A percentile compares a stretch with the other conserved stretches of the same genome.
Evolutionary conservation across 1,140 invertebrate species (phyloP).

Genomic region (Trichonephila inaurata): DNA sequence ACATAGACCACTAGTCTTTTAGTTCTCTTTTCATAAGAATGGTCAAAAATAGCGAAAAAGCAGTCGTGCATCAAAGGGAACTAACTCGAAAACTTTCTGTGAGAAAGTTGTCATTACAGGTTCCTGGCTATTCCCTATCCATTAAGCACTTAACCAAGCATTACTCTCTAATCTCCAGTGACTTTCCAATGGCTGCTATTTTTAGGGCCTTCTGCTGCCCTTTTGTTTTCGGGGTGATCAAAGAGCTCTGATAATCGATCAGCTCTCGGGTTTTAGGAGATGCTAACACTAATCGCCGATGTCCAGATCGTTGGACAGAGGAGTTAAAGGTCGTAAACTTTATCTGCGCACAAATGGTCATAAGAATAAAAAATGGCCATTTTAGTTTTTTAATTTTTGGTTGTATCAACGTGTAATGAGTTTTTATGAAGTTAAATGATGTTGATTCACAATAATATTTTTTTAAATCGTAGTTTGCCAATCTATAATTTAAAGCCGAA

Average conservation of each 20-base stretch:
- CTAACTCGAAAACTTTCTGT: slow-evolving; percentile 14
- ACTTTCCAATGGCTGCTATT: neutral
- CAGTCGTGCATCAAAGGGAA: neutral
- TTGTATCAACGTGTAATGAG: too few species aligned
- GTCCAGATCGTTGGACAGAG: neutral
- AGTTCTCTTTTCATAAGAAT: neutral
- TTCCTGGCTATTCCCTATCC: neutral
- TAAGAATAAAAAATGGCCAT: too few species aligned
- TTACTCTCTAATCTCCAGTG: neutral
- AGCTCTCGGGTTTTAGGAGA: neutral
- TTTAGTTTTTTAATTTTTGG: too few species aligned
- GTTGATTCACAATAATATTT: too few species aligned
- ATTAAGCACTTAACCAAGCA: slow-evolving; percentile 8
- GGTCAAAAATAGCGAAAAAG: neutral
- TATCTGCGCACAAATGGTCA: too few species aligned
- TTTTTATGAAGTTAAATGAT: too few species aligned
- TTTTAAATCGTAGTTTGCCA: too few species aligned
- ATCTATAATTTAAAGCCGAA: too few species aligned
- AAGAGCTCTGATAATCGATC: neutral
- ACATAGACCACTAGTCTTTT: neutral
- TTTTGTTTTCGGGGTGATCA: neutral
- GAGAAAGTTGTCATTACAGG: neutral
- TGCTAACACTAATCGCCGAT: neutral
- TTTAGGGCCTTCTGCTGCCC: neutral
- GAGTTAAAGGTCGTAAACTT: neutral